Conservation (phyloP, 2,888 invertebrate species). For the Dorcus parallelipipedus region DNA sequence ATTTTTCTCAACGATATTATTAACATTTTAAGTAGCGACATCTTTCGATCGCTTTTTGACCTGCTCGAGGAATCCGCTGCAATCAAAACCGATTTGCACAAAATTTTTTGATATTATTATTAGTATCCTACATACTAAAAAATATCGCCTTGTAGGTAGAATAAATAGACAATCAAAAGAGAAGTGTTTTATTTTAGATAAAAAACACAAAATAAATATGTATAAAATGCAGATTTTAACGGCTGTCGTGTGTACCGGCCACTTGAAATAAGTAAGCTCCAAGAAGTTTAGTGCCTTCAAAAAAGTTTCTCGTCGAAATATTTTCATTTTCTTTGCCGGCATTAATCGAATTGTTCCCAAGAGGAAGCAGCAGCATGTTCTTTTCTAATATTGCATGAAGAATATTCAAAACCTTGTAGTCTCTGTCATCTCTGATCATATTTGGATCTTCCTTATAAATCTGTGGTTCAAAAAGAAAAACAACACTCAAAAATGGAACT, state of each 20-base stretch:
- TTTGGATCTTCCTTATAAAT: slow-evolving; percentile 50
- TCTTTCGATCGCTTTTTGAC: too few relatives aligned
- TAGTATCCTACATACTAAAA: too few relatives aligned
- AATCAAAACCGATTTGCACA: too few relatives aligned
- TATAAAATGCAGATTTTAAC: not conserved
- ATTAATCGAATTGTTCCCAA: slow-evolving; percentile 42
- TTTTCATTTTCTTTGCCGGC: slow-evolving; percentile 45
- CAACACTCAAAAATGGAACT: not conserved
- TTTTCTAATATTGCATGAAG: slow-evolving; percentile 44
- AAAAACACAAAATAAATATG: not conserved
- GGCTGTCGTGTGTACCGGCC: not conserved
- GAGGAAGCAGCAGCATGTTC: slow-evolving; percentile 45
- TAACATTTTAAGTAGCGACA: too few relatives aligned
- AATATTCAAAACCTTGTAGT: slow-evolving; percentile 43
- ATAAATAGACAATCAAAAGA: too few relatives aligned
- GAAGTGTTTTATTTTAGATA: not conserved
- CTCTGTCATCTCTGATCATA: slow-evolving; percentile 47
- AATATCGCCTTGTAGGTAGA: too few relatives aligned
- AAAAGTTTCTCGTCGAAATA: slow-evolving; percentile 44
- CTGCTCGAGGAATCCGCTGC: too few relatives aligned
- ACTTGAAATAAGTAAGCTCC: slow-evolving; percentile 48
- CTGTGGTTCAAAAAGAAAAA: slow-evolving; percentile 32
- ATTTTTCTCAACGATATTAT: too few relatives aligned
- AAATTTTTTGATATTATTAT: too few relatives aligned
- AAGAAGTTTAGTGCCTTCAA: slow-evolving; percentile 49